phyloP scores from a whole-genome alignment of 2,888 invertebrate species.

The Hedya salicella region DNA sequence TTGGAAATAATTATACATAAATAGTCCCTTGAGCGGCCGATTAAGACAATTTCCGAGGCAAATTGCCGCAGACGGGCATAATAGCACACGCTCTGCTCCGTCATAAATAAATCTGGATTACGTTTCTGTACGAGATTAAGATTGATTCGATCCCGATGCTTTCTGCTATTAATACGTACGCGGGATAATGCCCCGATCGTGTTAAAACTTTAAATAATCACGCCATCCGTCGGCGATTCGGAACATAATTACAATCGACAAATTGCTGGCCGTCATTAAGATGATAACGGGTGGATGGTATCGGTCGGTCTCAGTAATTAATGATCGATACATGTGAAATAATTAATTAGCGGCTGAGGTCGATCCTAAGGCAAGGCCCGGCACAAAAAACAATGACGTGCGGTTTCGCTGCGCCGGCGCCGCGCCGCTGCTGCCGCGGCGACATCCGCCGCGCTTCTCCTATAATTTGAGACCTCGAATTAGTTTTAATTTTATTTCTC shows the following conservation, averaged over 20 bases:
- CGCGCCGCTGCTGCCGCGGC: slow-evolving; percentile 75
- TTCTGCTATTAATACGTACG: slow-evolving; percentile 80
- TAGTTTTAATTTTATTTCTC: slow-evolving; percentile 80
- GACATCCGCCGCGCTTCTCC: slow-evolving; percentile 78
- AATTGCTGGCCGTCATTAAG: slow-evolving; percentile 81
- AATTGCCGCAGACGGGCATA: slow-evolving; percentile 85
- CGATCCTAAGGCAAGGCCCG: slow-evolving; percentile 70
- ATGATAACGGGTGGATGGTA: slow-evolving; percentile 76
- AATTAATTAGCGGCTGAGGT: slow-evolving; percentile 81
- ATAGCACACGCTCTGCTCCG: slow-evolving; percentile 82
- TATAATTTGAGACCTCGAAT: slow-evolving; percentile 84
- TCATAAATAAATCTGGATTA: slow-evolving; percentile 86
- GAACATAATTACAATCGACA: slow-evolving; percentile 82
- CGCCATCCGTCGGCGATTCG: slow-evolving; percentile 74
- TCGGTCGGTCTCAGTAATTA: slow-evolving; percentile 76
- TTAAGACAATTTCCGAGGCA: slow-evolving; percentile 85
- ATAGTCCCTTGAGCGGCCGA: slow-evolving; percentile 86
- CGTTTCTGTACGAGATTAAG: slow-evolving; percentile 84
- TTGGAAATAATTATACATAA: slow-evolving; percentile 86
- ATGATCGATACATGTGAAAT: slow-evolving; percentile 84
- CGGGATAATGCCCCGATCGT: slow-evolving; percentile 75
- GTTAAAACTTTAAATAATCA: slow-evolving; percentile 81
- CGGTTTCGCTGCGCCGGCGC: slow-evolving; percentile 80
- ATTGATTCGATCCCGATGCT: slow-evolving; percentile 84
- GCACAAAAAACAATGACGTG: slow-evolving; percentile 85